These are phyloP conservation scores for Clostera curtula DNA, from an alignment of 2,888 invertebrate species.

Conservation along the genomic window DNA sequence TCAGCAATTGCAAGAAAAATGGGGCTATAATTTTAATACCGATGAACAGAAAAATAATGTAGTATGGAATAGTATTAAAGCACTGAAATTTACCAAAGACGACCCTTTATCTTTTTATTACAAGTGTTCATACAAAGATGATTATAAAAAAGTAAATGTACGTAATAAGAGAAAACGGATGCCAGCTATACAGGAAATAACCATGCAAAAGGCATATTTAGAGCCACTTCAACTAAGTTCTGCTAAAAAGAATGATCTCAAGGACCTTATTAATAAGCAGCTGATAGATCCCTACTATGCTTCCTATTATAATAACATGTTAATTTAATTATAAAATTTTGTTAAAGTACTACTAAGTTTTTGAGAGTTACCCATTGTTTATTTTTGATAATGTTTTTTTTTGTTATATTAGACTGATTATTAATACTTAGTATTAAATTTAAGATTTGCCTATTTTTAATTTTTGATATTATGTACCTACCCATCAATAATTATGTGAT, in stretches of 20 bases:
- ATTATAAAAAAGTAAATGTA: not conserved
- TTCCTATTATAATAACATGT: conserved; percentile 4
- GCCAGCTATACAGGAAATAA: not conserved
- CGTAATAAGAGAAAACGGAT: not conserved
- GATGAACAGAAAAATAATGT: not conserved
- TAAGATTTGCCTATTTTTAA: not conserved
- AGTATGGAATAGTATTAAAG: not conserved
- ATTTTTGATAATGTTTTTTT: too few species aligned
- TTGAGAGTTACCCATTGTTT: too few species aligned
- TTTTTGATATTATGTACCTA: not conserved
- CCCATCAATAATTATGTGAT: too few species aligned
- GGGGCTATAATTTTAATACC: not conserved
- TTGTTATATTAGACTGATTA: conserved; percentile 1
- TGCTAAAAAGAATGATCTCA: conserved; percentile 5
- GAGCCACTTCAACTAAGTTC: conserved; percentile 4
- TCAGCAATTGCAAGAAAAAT: not conserved
- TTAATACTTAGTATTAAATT: conserved; percentile 1
- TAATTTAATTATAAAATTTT: conserved; percentile 1
- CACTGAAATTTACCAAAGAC: not conserved
- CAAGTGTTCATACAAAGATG: not conserved
- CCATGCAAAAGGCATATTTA: conserved; percentile 4
- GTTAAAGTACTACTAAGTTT: too few species aligned
- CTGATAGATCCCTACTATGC: conserved; percentile 8
- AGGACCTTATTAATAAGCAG: conserved; percentile 6
- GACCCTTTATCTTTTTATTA: not conserved